Evolutionary conservation across 2,113 vertebrate genomes (phyloP).

Genomic region (Rattus rattus): DNA sequence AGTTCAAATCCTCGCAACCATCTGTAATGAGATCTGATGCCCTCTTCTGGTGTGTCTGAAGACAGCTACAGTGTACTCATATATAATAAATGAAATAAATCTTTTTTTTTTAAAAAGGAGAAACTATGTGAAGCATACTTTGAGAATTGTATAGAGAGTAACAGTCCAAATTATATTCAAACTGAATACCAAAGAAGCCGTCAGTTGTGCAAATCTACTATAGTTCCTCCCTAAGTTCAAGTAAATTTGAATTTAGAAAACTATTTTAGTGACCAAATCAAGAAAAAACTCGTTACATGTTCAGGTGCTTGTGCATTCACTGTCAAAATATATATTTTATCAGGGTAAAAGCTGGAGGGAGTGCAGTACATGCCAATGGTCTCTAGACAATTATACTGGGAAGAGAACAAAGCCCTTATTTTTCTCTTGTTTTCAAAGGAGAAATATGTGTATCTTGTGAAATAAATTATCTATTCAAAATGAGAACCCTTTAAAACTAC

Average conservation of each 20-base stretch:
- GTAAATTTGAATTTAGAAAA: not conserved
- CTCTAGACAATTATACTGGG: constrained; percentile 6
- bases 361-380: not conserved
- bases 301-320: not conserved
- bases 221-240: not conserved
- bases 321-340: not conserved
- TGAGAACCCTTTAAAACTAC: constrained; percentile 56
- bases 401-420: constrained; percentile 50
- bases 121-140: too few relatives aligned
- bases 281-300: not conserved
- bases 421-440: constrained; percentile 58
- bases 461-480: constrained; percentile 63
- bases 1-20: too few relatives aligned
- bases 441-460: constrained; percentile 35
- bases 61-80: too few relatives aligned
- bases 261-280: not conserved
- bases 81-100: too few relatives aligned
- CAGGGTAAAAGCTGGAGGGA: not conserved
- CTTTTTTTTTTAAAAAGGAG: too few relatives aligned
- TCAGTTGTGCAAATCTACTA: not conserved
- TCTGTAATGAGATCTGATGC: too few relatives aligned
- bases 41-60: too few relatives aligned
- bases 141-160: not conserved
- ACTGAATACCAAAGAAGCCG: not conserved
- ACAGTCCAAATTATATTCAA: not conserved